Percentiles rank a stretch among this genome's conserved stretches.
Evolutionary conservation across 1,140 invertebrate species (phyloP).

Genomic region (Drosophila nebulosa): DNA sequence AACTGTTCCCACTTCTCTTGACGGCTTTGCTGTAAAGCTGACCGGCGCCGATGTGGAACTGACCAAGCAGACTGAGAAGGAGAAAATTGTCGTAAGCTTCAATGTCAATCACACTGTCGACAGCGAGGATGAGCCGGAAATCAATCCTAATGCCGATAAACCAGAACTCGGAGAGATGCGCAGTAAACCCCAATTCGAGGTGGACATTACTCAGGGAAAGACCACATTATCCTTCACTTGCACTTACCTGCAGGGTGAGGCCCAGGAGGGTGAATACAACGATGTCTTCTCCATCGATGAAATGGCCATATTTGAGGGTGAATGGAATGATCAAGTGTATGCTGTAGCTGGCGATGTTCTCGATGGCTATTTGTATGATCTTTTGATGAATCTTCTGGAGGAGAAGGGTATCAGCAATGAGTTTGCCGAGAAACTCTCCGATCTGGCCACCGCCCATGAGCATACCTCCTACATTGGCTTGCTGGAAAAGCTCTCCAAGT

Average conservation of each 20-base stretch:
- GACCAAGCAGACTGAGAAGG: slow-evolving; percentile 87
- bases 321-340: slow-evolving; percentile 91
- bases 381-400: slow-evolving; percentile 95
- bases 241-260: slow-evolving; percentile 86
- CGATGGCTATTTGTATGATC: slow-evolving; percentile 95
- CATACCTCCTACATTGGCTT: slow-evolving; percentile 93
- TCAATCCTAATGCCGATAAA: slow-evolving; percentile 85
- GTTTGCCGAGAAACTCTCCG: slow-evolving; percentile 92
- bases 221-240: slow-evolving; percentile 91
- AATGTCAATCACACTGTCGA: slow-evolving; percentile 96
- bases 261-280: slow-evolving; percentile 88
- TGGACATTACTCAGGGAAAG: slow-evolving; percentile 89
- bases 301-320: slow-evolving; percentile 90
- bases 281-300: slow-evolving; percentile 94
- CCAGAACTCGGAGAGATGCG: slow-evolving; percentile 90
- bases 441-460: slow-evolving; percentile 94
- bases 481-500: slow-evolving; percentile 92
- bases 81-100: slow-evolving; percentile 89
- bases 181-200: slow-evolving; percentile 92
- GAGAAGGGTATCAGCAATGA: slow-evolving; percentile 96
- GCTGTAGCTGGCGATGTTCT: slow-evolving; percentile 93
- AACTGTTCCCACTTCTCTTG: slow-evolving; percentile 87
- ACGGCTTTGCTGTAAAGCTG: slow-evolving; percentile 89
- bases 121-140: slow-evolving; percentile 86
- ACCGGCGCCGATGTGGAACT: slow-evolving; percentile 90